phyloP scores from a whole-genome alignment of 2,113 vertebrate species.

The Daboia siamensis region DNA sequence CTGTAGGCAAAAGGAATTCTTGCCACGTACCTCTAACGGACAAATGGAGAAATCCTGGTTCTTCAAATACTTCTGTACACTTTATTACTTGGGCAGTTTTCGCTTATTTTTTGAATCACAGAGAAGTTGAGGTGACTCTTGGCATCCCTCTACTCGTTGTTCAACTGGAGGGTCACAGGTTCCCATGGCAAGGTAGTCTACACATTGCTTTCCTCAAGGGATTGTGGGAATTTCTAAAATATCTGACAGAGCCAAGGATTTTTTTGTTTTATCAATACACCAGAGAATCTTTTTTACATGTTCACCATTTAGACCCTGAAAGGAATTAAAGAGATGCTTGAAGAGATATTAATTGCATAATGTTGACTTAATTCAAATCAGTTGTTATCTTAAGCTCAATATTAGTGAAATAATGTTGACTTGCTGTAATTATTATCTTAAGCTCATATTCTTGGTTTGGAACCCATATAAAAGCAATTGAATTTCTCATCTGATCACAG shows the following conservation, averaged over 20 bases:
- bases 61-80: neutral
- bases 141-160: neutral
- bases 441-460: neutral
- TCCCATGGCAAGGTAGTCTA: neutral
- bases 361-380: too few relatives aligned
- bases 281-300: neutral
- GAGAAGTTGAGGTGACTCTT: neutral
- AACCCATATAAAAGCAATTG: neutral
- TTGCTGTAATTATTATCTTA: too few relatives aligned
- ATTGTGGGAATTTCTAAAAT: neutral
- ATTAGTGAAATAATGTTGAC: constrained; percentile 46
- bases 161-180: neutral
- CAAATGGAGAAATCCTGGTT: neutral
- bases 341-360: constrained; percentile 33
- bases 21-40: neutral
- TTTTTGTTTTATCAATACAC: neutral
- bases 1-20: neutral
- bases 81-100: neutral
- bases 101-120: neutral
- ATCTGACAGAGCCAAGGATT: neutral
- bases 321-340: constrained; percentile 15
- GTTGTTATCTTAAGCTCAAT: constrained; percentile 14
- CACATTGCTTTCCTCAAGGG: neutral
- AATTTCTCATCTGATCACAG: constrained; percentile 20
- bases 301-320: neutral